Conservation (phyloP, 92 coral and sea anemone genomes). For the Bergia puertoricense region DNA sequence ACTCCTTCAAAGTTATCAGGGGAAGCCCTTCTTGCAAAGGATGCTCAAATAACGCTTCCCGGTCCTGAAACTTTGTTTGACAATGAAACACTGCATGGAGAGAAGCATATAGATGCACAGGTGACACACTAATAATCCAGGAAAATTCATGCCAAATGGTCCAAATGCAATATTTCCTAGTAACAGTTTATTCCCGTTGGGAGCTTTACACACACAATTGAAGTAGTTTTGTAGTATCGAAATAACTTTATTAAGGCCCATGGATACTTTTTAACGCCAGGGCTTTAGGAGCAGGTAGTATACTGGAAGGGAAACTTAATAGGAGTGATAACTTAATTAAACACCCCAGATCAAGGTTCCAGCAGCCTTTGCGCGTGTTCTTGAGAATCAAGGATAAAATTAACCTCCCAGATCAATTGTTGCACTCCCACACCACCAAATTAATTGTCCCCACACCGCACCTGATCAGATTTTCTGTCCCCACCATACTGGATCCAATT, state of each 20-base stretch:
- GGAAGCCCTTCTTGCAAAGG: conserved; percentile 11
- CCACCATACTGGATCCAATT: background rate
- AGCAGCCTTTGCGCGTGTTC: too few relatives aligned
- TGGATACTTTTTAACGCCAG: too few relatives aligned
- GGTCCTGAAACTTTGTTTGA: background rate
- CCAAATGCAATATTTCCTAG: background rate
- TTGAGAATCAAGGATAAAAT: too few relatives aligned
- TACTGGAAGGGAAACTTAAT: too few relatives aligned
- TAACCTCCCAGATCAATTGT: background rate
- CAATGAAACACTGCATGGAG: background rate
- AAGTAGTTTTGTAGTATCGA: too few relatives aligned
- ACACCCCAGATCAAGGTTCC: too few relatives aligned
- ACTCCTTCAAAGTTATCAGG: conserved; percentile 4
- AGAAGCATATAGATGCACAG: conserved; percentile 35
- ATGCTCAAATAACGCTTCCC: conserved; percentile 10
- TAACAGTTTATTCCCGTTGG: too few relatives aligned
- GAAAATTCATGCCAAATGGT: background rate
- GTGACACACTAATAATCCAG: conserved; percentile 10
- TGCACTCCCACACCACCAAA: background rate
- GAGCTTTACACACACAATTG: too few relatives aligned
- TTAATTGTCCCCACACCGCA: background rate
- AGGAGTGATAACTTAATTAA: too few relatives aligned
- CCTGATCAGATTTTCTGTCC: background rate
- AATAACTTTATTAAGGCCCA: too few relatives aligned
- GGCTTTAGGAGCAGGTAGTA: too few relatives aligned